These are phyloP conservation scores for Amphipyra berbera DNA, from an alignment of 2,888 invertebrate genomes.

Conservation along the genomic window DNA sequence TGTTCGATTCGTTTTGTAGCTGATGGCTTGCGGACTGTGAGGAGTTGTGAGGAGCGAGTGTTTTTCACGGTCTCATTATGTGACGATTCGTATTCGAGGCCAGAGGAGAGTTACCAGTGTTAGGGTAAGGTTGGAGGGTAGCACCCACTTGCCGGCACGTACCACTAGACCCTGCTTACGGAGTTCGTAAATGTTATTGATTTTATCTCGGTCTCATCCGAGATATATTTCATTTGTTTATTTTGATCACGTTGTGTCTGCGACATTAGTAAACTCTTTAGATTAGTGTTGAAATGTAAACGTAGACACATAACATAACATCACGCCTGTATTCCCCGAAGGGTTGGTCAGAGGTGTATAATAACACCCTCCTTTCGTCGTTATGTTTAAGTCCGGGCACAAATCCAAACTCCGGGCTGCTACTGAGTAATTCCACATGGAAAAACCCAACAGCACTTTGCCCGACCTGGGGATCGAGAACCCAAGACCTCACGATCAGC, in stretches of 20 bases:
- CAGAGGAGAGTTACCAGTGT: slow-evolving; percentile 71
- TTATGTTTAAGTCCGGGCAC: too few species aligned
- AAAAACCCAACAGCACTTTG: too few species aligned
- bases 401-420: too few species aligned
- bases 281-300: slow-evolving; percentile 17
- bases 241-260: slow-evolving; percentile 45
- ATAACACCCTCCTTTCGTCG: too few species aligned
- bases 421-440: too few species aligned
- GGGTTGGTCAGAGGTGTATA: too few species aligned
- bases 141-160: slow-evolving; percentile 68
- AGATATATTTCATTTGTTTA: slow-evolving; percentile 59
- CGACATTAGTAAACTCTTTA: slow-evolving; percentile 40
- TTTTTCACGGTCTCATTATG: slow-evolving; percentile 86
- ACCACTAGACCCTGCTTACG: slow-evolving; percentile 68
- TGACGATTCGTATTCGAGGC: slow-evolving; percentile 85
- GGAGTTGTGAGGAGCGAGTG: slow-evolving; percentile 82
- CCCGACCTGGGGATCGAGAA: too few species aligned
- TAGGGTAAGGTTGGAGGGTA: slow-evolving; percentile 70
- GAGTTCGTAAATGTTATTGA: slow-evolving; percentile 73
- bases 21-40: slow-evolving; percentile 66
- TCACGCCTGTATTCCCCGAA: too few species aligned
- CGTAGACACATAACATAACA: too few species aligned
- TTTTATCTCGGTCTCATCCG: slow-evolving; percentile 61
- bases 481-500: too few species aligned
- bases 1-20: slow-evolving; percentile 65